A percentile compares a stretch with the other conserved stretches of the same genome.
These are phyloP conservation scores for Hydrophis major DNA, from an alignment of 2,797 vertebrate species.

Conservation along the genomic window DNA sequence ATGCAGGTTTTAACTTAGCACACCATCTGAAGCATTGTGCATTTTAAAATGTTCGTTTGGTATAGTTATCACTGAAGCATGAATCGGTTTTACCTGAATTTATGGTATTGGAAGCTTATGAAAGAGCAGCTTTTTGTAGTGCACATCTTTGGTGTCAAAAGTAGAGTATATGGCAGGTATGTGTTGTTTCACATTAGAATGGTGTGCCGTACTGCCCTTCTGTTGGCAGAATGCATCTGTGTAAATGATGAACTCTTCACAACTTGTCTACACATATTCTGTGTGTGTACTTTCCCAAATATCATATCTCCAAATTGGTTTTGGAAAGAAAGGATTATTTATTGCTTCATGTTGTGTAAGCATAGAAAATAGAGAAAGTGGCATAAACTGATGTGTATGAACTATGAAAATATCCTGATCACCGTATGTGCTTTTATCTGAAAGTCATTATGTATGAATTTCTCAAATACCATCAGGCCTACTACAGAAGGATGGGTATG, in stretches of 20 bases:
- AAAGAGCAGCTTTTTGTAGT: background rate
- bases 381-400: background rate
- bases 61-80: background rate
- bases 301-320: background rate
- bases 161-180: background rate
- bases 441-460: background rate
- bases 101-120: constrained; percentile 24
- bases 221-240: background rate
- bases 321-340: background rate
- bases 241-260: background rate
- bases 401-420: background rate
- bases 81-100: background rate
- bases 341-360: background rate
- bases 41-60: constrained; percentile 6
- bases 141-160: background rate
- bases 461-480: background rate
- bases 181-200: background rate
- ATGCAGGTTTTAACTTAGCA: background rate
- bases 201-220: background rate
- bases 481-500: background rate
- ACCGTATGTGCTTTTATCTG: background rate
- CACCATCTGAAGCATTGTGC: constrained; percentile 18
- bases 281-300: background rate
- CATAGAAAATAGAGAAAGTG: background rate
- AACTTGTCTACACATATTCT: background rate